These are phyloP conservation scores for Pachyramphus minor DNA, from an alignment of 2,113 vertebrate genomes.

Conservation along the genomic window DNA sequence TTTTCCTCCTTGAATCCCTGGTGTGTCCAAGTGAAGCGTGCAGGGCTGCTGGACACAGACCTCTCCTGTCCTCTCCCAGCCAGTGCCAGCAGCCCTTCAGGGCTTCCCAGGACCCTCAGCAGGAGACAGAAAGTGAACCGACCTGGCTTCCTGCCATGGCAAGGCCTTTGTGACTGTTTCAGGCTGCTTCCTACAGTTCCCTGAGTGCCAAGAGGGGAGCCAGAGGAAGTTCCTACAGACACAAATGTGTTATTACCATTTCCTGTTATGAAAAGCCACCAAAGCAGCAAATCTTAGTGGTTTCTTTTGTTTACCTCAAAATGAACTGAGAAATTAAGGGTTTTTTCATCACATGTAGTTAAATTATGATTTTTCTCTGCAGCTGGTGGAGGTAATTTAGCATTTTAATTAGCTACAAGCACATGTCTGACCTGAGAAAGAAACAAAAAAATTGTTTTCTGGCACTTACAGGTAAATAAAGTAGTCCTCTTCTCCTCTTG, in stretches of 20 bases:
- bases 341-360: neutral
- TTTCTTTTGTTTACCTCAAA: constrained; percentile 1
- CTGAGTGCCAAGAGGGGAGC: neutral
- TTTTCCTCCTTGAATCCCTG: neutral
- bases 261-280: constrained; percentile 37
- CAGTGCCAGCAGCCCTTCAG: neutral
- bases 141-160: neutral
- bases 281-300: neutral
- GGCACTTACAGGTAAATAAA: neutral
- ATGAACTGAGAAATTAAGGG: neutral
- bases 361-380: neutral
- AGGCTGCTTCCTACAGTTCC: constrained; percentile 16
- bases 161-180: neutral
- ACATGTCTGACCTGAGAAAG: neutral
- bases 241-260: constrained; percentile 8
- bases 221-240: constrained; percentile 32
- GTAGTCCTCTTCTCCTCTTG: neutral
- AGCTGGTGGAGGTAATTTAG: neutral
- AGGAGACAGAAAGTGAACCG: neutral
- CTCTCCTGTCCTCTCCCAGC: neutral
- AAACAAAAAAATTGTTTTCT: neutral
- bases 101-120: neutral
- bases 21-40: neutral
- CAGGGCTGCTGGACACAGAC: neutral
- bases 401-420: constrained; percentile 29